Conservation (phyloP, 2,797 vertebrate species). For the Sparus aurata region DNA sequence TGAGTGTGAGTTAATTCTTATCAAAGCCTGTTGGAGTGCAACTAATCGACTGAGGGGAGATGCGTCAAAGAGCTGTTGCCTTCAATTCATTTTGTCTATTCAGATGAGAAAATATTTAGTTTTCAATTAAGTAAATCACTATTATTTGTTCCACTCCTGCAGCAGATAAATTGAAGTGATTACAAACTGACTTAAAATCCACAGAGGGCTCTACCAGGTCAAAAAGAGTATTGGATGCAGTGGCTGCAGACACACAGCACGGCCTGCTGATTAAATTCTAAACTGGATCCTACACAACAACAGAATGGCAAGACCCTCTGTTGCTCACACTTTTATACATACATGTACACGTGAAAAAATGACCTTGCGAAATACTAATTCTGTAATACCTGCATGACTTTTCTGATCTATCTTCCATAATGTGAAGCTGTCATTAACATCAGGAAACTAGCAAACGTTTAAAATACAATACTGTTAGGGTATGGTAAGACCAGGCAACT, state of each 20-base stretch:
- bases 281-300: slow-evolving; percentile 17
- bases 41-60: slow-evolving; percentile 84
- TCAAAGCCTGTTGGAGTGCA: slow-evolving; percentile 87
- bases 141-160: slow-evolving; percentile 84
- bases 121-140: slow-evolving; percentile 88
- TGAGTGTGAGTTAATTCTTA: slow-evolving; percentile 86
- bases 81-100: slow-evolving; percentile 85
- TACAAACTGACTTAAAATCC: slow-evolving; percentile 75
- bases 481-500: not conserved
- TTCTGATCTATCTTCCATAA: not conserved
- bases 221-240: slow-evolving; percentile 54
- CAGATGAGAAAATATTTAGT: slow-evolving; percentile 85
- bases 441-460: not conserved
- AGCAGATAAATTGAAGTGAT: slow-evolving; percentile 83
- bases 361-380: slow-evolving; percentile 5
- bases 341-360: not conserved
- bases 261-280: slow-evolving; percentile 14
- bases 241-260: slow-evolving; percentile 44
- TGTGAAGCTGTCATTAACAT: not conserved
- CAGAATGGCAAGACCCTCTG: not conserved
- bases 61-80: slow-evolving; percentile 79
- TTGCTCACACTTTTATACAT: not conserved
- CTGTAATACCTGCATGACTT: not conserved
- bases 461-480: not conserved
- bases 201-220: slow-evolving; percentile 66